Conservation (phyloP, 1,140 invertebrate species). For the Anastrepha ludens region DNA sequence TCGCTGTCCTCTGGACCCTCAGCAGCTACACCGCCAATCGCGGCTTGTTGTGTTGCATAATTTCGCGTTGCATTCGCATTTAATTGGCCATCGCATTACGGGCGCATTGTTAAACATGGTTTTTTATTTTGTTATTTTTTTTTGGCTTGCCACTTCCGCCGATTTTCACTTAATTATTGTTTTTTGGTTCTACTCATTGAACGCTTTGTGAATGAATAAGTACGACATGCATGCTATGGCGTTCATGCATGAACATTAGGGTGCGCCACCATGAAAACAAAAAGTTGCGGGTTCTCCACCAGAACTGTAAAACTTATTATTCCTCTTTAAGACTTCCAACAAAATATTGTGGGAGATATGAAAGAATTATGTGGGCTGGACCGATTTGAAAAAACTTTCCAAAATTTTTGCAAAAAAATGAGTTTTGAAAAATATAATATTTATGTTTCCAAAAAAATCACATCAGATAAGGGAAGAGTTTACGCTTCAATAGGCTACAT, state of each 20-base stretch:
- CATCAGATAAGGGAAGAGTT: too few species aligned
- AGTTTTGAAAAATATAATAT: too few species aligned
- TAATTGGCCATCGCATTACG: constrained; percentile 47
- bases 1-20: neutral
- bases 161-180: neutral
- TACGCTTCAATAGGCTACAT: too few species aligned
- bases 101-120: neutral
- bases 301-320: too few species aligned
- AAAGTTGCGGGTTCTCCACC: too few species aligned
- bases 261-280: too few species aligned
- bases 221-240: neutral
- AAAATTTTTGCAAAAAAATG: too few species aligned
- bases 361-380: too few species aligned
- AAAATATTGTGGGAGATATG: too few species aligned
- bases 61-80: constrained; percentile 17
- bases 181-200: neutral
- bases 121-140: neutral
- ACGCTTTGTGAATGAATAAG: constrained; percentile 49
- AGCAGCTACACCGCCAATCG: neutral
- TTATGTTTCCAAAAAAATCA: too few species aligned
- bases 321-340: too few species aligned
- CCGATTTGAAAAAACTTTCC: too few species aligned
- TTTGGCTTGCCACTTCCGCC: neutral
- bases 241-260: neutral
- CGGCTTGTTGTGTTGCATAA: neutral